phyloP scores from a whole-genome alignment of 2,797 vertebrate genomes.

The Tenualosa thibaudeaui region DNA sequence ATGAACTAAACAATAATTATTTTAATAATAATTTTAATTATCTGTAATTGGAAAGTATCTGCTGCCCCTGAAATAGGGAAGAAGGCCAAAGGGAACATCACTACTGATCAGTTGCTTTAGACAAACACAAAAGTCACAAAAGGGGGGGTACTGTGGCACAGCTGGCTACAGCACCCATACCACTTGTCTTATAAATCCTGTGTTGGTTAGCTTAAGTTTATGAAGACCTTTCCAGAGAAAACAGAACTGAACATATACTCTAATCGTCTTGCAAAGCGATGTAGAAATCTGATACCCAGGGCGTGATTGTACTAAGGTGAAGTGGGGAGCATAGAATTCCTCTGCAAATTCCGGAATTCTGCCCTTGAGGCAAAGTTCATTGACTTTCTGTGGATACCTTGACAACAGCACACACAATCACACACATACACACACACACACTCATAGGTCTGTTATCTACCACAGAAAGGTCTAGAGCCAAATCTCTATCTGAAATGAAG shows the following conservation, averaged over 20 bases:
- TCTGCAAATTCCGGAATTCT: neutral
- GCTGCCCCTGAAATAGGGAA: neutral
- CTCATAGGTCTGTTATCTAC: neutral
- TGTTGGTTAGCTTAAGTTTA: no score
- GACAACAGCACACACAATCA: neutral
- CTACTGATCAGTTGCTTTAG: neutral
- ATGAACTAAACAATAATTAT: constrained; percentile 1
- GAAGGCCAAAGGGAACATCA: neutral
- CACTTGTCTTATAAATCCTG: neutral
- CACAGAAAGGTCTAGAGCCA: neutral
- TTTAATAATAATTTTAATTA: neutral
- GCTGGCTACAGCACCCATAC: no score
- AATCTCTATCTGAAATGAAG: neutral
- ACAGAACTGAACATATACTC: neutral
- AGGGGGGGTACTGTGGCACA: no score
- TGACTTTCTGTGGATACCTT: neutral
- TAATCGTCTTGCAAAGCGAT: neutral
- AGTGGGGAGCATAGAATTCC: neutral
- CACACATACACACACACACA: neutral
- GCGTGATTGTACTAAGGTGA: neutral
- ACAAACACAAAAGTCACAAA: neutral
- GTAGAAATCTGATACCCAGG: neutral
- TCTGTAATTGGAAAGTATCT: neutral
- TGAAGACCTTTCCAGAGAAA: neutral
- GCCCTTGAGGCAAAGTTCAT: neutral